A percentile compares a stretch with the other conserved stretches of the same genome.
These are phyloP conservation scores for Pseudochirops corinnae DNA, from an alignment of 2,797 vertebrate genomes.

Conservation along the genomic window DNA sequence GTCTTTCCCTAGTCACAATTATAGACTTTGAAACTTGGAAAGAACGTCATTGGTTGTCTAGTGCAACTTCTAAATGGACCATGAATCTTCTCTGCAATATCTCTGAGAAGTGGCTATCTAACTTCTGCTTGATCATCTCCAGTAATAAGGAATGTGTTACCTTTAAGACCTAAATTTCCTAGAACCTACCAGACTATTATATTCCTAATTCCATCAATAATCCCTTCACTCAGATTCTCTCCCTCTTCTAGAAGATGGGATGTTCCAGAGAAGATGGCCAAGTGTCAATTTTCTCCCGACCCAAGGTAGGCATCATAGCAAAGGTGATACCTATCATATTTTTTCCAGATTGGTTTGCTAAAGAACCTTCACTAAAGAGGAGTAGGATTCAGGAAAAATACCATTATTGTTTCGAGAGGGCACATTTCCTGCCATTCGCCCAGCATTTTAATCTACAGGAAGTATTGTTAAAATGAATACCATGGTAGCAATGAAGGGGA, in stretches of 20 bases:
- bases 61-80: background rate
- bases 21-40: background rate
- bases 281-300: background rate
- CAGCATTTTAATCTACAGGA: background rate
- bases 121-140: background rate
- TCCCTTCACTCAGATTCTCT: background rate
- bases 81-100: background rate
- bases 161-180: background rate
- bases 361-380: background rate
- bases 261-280: background rate
- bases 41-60: background rate
- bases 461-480: background rate
- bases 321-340: background rate
- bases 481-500: background rate
- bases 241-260: background rate
- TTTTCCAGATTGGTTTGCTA: background rate
- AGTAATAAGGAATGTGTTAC: background rate
- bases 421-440: background rate
- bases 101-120: background rate
- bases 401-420: background rate
- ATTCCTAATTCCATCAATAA: background rate
- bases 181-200: background rate
- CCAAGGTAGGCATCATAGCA: background rate
- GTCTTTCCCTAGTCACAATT: background rate
- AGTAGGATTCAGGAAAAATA: background rate